These are phyloP conservation scores for Dilophus febrilis DNA, from an alignment of 2,888 invertebrate genomes.

Conservation along the genomic window DNA sequence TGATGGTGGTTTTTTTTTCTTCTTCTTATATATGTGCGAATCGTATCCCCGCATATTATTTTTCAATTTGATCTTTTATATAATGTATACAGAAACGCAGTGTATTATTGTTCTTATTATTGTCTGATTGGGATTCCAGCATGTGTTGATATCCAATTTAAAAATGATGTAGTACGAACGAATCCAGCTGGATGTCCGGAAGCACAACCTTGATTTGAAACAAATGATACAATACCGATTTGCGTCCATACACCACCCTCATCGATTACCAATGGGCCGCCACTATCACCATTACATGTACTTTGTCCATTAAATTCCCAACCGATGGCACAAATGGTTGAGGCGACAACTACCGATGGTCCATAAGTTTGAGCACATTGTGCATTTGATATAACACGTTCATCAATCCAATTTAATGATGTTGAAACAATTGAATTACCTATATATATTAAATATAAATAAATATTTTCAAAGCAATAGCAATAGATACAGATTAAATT, in stretches of 20 bases:
- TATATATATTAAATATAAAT: too few relatives aligned
- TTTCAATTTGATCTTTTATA: too few relatives aligned
- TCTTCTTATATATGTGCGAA: too few relatives aligned
- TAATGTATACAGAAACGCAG: too few relatives aligned
- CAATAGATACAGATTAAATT: too few relatives aligned
- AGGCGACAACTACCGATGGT: constrained; percentile 7
- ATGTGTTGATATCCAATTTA: constrained; percentile 10
- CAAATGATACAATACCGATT: constrained; percentile 12
- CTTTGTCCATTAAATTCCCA: constrained; percentile 5
- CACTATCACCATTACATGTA: constrained; percentile 12
- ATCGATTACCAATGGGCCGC: constrained; percentile 10
- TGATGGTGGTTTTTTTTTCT: too few relatives aligned
- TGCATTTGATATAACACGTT: constrained; percentile 8
- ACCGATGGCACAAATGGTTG: constrained; percentile 11
- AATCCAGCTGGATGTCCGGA: constrained; percentile 12
- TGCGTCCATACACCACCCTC: constrained; percentile 7
- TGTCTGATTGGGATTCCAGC: constrained; percentile 9
- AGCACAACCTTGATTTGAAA: constrained; percentile 10
- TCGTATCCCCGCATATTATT: too few relatives aligned
- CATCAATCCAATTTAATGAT: constrained; percentile 4
- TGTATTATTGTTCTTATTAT: too few relatives aligned
- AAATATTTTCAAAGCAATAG: too few relatives aligned
- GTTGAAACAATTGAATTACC: neutral
- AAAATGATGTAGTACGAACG: constrained; percentile 9
- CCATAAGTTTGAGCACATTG: constrained; percentile 10